phyloP scores from a whole-genome alignment of 1,140 invertebrate genomes.

The Cyclina sinensis region DNA sequence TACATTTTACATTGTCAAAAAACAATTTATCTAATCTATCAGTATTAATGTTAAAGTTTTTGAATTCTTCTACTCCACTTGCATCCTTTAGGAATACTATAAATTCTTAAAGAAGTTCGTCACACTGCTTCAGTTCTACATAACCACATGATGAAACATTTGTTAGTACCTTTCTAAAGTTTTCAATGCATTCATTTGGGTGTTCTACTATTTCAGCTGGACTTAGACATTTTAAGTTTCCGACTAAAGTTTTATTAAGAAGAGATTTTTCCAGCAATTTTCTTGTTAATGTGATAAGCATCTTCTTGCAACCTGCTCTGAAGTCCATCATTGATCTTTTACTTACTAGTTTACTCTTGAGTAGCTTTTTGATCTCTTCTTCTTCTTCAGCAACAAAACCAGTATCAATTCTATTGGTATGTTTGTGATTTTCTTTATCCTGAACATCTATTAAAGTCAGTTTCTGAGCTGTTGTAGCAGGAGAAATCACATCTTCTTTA shows the following conservation, averaged over 20 bases:
- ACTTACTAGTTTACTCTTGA: slow-evolving; percentile 26
- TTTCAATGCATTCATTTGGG: slow-evolving; percentile 22
- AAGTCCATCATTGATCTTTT: slow-evolving; percentile 56
- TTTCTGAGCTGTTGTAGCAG: slow-evolving; percentile 5
- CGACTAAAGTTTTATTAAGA: slow-evolving; percentile 24
- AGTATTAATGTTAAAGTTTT: neutral
- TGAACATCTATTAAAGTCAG: slow-evolving; percentile 33
- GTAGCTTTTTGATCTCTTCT: slow-evolving; percentile 34
- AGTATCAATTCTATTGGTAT: slow-evolving; percentile 36
- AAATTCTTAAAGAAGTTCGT: slow-evolving; percentile 36
- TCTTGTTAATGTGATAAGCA: neutral
- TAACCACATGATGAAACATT: neutral
- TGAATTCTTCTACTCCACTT: neutral
- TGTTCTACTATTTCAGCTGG: slow-evolving; percentile 48
- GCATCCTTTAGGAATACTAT: slow-evolving; percentile 82
- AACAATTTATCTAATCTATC: neutral
- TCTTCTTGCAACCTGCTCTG: slow-evolving; percentile 42
- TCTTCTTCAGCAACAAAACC: slow-evolving; percentile 55
- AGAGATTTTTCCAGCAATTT: slow-evolving; percentile 58
- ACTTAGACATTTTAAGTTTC: slow-evolving; percentile 46
- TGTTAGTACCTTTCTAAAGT: slow-evolving; percentile 48
- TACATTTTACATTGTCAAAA: neutral
- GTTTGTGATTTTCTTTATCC: slow-evolving; percentile 26
- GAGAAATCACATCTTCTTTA: slow-evolving; percentile 32
- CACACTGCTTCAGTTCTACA: slow-evolving; percentile 38